Percentiles rank a stretch among this genome's conserved stretches.
Evolutionary conservation across 2,888 invertebrate genomes (phyloP).

Genomic region (Drosophila fungiperda): DNA sequence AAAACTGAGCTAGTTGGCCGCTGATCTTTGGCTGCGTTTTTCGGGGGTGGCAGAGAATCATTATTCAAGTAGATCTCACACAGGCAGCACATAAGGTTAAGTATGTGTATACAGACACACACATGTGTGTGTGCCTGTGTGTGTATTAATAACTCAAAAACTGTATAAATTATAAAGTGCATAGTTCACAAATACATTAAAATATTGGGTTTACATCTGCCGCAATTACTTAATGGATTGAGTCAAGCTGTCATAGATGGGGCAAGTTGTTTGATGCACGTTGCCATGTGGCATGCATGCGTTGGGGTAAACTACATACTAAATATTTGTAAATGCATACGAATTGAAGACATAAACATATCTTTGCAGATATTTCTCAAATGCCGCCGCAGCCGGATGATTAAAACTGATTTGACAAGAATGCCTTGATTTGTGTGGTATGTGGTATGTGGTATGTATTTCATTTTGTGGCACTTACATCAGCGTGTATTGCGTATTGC

Average conservation of each 20-base stretch:
- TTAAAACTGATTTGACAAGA: background rate
- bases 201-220: slow-evolving; percentile 20
- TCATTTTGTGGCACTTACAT: slow-evolving; percentile 11
- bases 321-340: background rate
- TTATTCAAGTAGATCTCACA: slow-evolving; percentile 43
- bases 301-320: slow-evolving; percentile 3
- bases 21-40: slow-evolving; percentile 32
- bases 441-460: background rate
- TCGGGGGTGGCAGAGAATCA: slow-evolving; percentile 50
- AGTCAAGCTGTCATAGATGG: slow-evolving; percentile 56
- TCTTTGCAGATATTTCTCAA: slow-evolving; percentile 6
- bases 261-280: slow-evolving; percentile 19
- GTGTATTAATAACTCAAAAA: slow-evolving; percentile 62
- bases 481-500: slow-evolving; percentile 66
- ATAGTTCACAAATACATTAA: slow-evolving; percentile 61
- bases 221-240: slow-evolving; percentile 25
- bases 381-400: background rate
- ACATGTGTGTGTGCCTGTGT: background rate
- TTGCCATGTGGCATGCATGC: slow-evolving; percentile 32
- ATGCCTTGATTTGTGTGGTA: background rate
- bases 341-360: background rate
- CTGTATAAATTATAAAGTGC: slow-evolving; percentile 59
- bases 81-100: slow-evolving; percentile 59
- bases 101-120: slow-evolving; percentile 21
- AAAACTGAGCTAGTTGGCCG: slow-evolving; percentile 3